Evolutionary conservation across 37 sponge, comb jelly and placozoan genomes (phyloP), one percentile per base, ranked within the genome.

Genomic region (Oopsacas minuta): DNA sequence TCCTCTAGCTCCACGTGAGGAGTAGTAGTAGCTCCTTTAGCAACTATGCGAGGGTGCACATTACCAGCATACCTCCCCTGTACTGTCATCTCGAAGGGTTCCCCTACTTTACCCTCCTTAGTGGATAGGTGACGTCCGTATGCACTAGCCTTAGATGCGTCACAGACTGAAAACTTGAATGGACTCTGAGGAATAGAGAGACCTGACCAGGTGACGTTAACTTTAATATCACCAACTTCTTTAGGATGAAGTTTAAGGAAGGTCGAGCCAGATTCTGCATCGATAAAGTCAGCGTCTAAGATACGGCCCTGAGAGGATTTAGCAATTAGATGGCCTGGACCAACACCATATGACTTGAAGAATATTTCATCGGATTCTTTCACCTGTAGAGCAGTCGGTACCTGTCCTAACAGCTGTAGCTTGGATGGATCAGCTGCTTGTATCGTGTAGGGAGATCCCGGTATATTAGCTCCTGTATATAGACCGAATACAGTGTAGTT

Each of bases 111-210:
- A 17, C 88, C 89, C 36, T 81, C 90, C 85, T 86, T 86, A 7
- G 87, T 52, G 37, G 83, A 84, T 34, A 91, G 86, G 0, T 83
- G 89, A 0, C 87, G 86, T 0, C 92, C 90, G 52, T 86, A 85
- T 0, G 89, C 91, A 83, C 82, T 91, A 46, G 87, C 90, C 53
- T 86, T 85, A 38, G 86, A 52, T 35, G 92, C 90, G 86, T 94
- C 92, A 85, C 92, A 90, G 22, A 94, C 94, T 32, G 34, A 83
- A 1, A 94, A 51, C 35, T 28, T 81, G 82, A 86, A 86, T 17
- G 94, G 94, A 30, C 87, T 86, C 46, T 39, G 46, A 23, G 85
- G 37, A n/a, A 61, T 61, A 3, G 75, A 61, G 3, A 61, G 36
- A 17, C 86, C 88, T 23, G 84, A 84, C 92, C 92, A 94, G 30